Conservation (phyloP, 2,797 vertebrate species). For the Acanthopagrus latus region DNA sequence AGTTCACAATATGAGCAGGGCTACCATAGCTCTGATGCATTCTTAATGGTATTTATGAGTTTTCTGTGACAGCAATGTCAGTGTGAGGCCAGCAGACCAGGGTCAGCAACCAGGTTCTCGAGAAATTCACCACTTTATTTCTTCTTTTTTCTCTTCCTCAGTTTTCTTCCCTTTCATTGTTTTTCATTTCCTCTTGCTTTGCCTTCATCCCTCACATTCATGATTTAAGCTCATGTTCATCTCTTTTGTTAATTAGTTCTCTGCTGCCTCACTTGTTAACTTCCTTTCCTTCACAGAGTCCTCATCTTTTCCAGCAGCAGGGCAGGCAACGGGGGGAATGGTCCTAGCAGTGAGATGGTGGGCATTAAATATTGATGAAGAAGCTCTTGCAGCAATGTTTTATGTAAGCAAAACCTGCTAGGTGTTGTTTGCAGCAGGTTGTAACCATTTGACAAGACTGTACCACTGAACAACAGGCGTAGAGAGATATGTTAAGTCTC, state of each 20-base stretch:
- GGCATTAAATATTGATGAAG: slow-evolving; percentile 90
- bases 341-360: slow-evolving; percentile 82
- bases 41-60: slow-evolving; percentile 81
- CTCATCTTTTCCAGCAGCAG: slow-evolving; percentile 50
- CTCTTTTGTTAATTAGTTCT: slow-evolving; percentile 28
- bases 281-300: background rate
- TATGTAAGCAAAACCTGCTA: slow-evolving; percentile 76
- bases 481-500: background rate
- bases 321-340: slow-evolving; percentile 70
- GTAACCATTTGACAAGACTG: slow-evolving; percentile 46
- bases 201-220: slow-evolving; percentile 60
- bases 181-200: slow-evolving; percentile 41
- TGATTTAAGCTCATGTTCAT: background rate
- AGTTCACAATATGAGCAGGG: slow-evolving; percentile 61
- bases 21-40: slow-evolving; percentile 74
- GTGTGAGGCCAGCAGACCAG: slow-evolving; percentile 35
- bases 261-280: slow-evolving; percentile 7
- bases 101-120: slow-evolving; percentile 11
- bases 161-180: background rate
- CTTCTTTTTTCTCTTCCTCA: background rate
- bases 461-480: slow-evolving; percentile 50
- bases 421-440: slow-evolving; percentile 59
- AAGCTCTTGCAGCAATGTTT: slow-evolving; percentile 88
- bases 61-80: slow-evolving; percentile 60
- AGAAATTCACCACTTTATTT: slow-evolving; percentile 18